These are phyloP conservation scores for Drosophila siamana DNA, from an alignment of 2,888 invertebrate genomes.

Conservation along the genomic window DNA sequence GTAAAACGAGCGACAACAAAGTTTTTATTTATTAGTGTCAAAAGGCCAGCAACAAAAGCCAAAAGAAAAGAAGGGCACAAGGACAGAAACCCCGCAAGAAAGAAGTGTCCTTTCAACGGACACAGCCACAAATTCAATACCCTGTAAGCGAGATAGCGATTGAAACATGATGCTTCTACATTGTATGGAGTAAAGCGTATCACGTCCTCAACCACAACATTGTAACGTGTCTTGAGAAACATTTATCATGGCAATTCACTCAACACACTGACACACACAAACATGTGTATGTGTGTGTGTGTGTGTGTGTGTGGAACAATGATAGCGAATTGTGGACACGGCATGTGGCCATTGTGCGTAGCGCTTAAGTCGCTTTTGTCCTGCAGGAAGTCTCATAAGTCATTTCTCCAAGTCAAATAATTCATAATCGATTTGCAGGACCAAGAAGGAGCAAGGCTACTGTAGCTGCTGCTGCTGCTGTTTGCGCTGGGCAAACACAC, in stretches of 20 bases:
- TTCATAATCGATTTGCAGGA: slow-evolving; percentile 82
- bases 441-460: not conserved
- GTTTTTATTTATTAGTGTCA: slow-evolving; percentile 70
- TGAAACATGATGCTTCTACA: not conserved
- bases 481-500: slow-evolving; percentile 48
- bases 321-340: slow-evolving; percentile 55
- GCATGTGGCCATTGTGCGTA: slow-evolving; percentile 63
- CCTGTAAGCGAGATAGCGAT: slow-evolving; percentile 20
- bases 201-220: slow-evolving; percentile 19
- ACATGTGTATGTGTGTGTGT: not conserved
- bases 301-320: slow-evolving; percentile 41
- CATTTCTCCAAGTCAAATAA: slow-evolving; percentile 83
- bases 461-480: slow-evolving; percentile 7
- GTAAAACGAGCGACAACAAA: slow-evolving; percentile 13
- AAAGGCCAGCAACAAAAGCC: slow-evolving; percentile 43
- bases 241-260: slow-evolving; percentile 32
- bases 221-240: slow-evolving; percentile 18
- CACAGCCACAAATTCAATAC: slow-evolving; percentile 17
- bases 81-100: not conserved
- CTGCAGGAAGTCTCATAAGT: slow-evolving; percentile 77
- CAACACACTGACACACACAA: slow-evolving; percentile 1
- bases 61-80: not conserved
- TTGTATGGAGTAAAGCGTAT: slow-evolving; percentile 4
- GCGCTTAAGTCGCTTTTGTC: slow-evolving; percentile 48
- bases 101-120: not conserved